These are phyloP conservation scores for Drosophila picticornis DNA, from an alignment of 2,888 invertebrate genomes.

Conservation along the genomic window DNA sequence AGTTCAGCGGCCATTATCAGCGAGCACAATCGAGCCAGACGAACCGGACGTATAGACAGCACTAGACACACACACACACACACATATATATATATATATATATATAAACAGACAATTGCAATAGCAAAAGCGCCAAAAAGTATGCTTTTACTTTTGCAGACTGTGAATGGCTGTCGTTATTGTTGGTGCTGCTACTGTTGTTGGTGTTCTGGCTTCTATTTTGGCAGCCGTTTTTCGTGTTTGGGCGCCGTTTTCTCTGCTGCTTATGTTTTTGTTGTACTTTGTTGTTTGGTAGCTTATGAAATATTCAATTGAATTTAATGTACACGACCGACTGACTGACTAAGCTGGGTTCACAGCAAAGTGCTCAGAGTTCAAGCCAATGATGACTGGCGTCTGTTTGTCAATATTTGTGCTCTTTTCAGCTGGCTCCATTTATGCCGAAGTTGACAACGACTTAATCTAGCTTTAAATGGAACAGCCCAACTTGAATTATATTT, in stretches of 20 bases:
- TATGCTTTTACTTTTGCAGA: conserved; percentile 62
- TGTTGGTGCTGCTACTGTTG: conserved; percentile 12
- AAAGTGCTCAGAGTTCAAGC: conserved; percentile 59
- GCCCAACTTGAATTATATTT: not conserved
- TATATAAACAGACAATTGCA: conserved; percentile 29
- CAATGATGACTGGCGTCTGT: conserved; percentile 34
- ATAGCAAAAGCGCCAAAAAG: conserved; percentile 57
- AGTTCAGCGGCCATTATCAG: conserved; percentile 74
- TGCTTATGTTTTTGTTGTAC: conserved; percentile 44
- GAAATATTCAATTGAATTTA: conserved; percentile 79
- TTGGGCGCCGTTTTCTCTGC: conserved; percentile 43
- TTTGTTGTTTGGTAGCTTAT: conserved; percentile 69
- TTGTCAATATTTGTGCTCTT: conserved; percentile 30
- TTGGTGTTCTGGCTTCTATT: conserved; percentile 39
- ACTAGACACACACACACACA: conserved; percentile 32
- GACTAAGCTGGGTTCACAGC: conserved; percentile 62
- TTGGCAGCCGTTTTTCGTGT: conserved; percentile 59
- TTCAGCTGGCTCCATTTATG: conserved; percentile 1
- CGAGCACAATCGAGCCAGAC: conserved; percentile 63
- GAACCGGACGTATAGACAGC: conserved; percentile 52
- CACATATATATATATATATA: conserved; percentile 18
- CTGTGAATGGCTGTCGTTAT: conserved; percentile 40
- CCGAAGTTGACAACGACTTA: not conserved
- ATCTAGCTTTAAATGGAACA: not conserved
- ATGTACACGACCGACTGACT: conserved; percentile 72